Conservation (phyloP, 1,140 invertebrate genomes). For the Dysdera silvatica region DNA sequence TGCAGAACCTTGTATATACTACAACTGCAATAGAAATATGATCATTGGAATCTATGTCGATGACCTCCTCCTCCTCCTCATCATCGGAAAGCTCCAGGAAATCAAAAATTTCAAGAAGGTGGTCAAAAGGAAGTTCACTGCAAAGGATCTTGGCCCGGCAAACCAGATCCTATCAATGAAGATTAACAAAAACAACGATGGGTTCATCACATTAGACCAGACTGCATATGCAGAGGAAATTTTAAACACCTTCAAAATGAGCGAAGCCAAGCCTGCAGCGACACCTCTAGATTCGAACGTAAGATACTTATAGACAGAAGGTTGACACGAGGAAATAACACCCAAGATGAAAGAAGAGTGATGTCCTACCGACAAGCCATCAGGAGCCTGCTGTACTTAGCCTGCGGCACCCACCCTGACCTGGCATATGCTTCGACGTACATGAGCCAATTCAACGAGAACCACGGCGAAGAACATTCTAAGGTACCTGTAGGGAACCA, state of each 20-base stretch:
- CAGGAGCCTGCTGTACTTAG: too few species aligned
- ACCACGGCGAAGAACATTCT: conserved; percentile 19
- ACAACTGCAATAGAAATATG: too few species aligned
- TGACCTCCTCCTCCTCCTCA: too few species aligned
- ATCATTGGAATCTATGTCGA: too few species aligned
- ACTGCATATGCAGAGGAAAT: conserved; percentile 19
- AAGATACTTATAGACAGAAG: too few species aligned
- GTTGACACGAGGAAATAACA: too few species aligned
- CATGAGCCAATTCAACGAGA: conserved; percentile 45
- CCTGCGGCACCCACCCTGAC: conserved; percentile 44
- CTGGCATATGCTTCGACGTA: conserved; percentile 44
- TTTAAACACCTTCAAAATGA: conserved; percentile 36
- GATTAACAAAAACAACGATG: background rate
- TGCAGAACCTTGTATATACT: too few species aligned
- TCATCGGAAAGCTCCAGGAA: too few species aligned
- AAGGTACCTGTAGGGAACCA: conserved; percentile 34
- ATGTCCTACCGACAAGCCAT: too few species aligned
- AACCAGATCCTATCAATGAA: background rate
- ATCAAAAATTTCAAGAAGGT: background rate
- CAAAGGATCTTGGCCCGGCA: background rate
- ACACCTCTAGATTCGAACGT: conserved; percentile 40
- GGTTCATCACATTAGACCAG: conserved; percentile 18
- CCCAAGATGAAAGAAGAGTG: too few species aligned
- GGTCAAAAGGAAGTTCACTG: background rate
- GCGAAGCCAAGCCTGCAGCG: conserved; percentile 32